phyloP scores from a whole-genome alignment of 2,113 vertebrate species.

The Coptodon rendalli region DNA sequence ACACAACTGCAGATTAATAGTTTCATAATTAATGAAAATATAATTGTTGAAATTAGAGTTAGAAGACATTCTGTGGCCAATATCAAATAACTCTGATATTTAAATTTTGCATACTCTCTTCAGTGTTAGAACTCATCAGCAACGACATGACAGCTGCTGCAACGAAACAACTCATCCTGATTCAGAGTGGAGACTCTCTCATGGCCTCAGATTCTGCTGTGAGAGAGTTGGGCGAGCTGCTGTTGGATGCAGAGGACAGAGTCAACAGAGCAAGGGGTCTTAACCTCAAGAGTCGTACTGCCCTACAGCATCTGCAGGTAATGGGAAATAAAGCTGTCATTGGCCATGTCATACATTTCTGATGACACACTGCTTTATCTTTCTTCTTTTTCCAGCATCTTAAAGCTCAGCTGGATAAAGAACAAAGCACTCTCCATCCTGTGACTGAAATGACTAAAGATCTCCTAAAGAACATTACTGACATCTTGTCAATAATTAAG shows the following conservation, averaged over 20 bases:
- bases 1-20: not conserved
- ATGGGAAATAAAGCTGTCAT: not conserved
- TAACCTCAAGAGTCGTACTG: not conserved
- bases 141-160: not conserved
- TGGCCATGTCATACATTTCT: not conserved
- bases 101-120: not conserved
- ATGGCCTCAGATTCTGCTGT: not conserved
- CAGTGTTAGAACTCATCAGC: constrained; percentile 34
- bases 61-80: not conserved
- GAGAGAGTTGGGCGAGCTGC: not conserved
- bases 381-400: not conserved
- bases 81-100: not conserved
- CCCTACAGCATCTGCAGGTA: constrained; percentile 44
- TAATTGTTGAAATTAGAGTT: not conserved
- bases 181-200: constrained; percentile 8
- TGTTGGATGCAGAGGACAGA: constrained; percentile 9
- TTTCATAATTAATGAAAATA: not conserved
- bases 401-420: not conserved
- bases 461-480: not conserved
- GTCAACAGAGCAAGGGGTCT: not conserved
- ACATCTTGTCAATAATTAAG: constrained; percentile 12
- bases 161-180: not conserved
- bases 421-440: not conserved
- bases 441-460: not conserved
- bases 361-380: not conserved